These are phyloP conservation scores for Meganola albula DNA, from an alignment of 2,888 invertebrate species.

Conservation along the genomic window DNA sequence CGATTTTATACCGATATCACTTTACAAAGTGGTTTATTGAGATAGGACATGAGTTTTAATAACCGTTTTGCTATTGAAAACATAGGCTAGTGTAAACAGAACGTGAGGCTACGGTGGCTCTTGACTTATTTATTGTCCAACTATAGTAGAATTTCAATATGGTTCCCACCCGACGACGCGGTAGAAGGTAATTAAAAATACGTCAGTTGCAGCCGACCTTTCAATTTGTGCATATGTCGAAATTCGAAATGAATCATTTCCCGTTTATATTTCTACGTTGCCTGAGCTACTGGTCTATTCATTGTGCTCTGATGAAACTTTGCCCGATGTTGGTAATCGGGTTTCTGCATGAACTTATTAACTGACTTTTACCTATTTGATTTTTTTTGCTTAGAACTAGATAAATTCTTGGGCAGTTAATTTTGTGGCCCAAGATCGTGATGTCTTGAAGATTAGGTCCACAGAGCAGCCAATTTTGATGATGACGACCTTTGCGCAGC, in stretches of 20 bases:
- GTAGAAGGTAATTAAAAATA: conserved; percentile 75
- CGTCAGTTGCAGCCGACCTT: conserved; percentile 73
- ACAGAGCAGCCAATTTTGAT: no score
- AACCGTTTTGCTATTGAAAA: conserved; percentile 32
- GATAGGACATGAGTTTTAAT: conserved; percentile 39
- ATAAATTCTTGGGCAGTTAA: no score
- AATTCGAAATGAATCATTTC: conserved; percentile 73
- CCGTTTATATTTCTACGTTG: conserved; percentile 62
- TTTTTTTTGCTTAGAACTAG: no score
- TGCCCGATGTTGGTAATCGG: no score
- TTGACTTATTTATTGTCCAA: conserved; percentile 64
- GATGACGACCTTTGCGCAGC: no score
- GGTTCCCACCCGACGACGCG: conserved; percentile 53
- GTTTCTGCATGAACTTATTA: no score
- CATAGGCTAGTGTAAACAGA: conserved; percentile 35
- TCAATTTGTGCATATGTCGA: conserved; percentile 73
- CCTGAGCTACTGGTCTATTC: conserved; percentile 18
- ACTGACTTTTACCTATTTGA: no score
- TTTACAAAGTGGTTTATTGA: conserved; percentile 17
- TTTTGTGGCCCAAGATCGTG: no score
- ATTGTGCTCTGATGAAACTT: conserved; percentile 27
- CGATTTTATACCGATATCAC: no score
- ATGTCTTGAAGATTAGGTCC: no score
- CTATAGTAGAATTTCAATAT: conserved; percentile 70
- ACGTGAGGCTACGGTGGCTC: conserved; percentile 35